phyloP scores from a whole-genome alignment of 2,797 vertebrate species.

The Oophaga sylvatica region DNA sequence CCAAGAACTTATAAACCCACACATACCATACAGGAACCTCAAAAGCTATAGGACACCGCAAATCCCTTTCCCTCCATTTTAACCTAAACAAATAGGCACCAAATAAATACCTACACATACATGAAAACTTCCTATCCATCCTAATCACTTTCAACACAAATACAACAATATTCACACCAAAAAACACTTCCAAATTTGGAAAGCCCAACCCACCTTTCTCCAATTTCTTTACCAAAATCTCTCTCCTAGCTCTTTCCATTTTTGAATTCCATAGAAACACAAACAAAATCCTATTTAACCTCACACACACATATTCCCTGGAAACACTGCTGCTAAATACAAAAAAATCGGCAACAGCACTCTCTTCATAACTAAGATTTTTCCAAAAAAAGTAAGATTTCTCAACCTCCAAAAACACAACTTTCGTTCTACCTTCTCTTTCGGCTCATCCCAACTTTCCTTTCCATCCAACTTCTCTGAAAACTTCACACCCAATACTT shows the following conservation, averaged over 20 bases:
- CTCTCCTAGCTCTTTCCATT: neutral
- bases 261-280: neutral
- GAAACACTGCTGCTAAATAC: neutral
- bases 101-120: no score
- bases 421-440: neutral
- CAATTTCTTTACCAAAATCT: no score
- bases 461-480: neutral
- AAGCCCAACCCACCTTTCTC: neutral
- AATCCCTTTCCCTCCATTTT: no score
- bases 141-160: no score
- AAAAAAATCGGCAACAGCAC: neutral
- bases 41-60: no score
- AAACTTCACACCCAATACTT: neutral
- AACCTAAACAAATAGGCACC: neutral
- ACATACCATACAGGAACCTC: no score
- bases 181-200: neutral
- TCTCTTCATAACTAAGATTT: neutral
- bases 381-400: neutral
- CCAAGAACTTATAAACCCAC: no score
- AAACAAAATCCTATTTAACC: neutral
- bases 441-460: neutral
- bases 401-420: neutral
- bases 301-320: fast-evolving
- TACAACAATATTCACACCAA: neutral
- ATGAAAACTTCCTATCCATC: no score